A percentile compares a stretch with the other conserved stretches of the same genome.
These are phyloP conservation scores for Nephotettix cincticeps DNA, from an alignment of 1,140 invertebrate species.

Conservation along the genomic window DNA sequence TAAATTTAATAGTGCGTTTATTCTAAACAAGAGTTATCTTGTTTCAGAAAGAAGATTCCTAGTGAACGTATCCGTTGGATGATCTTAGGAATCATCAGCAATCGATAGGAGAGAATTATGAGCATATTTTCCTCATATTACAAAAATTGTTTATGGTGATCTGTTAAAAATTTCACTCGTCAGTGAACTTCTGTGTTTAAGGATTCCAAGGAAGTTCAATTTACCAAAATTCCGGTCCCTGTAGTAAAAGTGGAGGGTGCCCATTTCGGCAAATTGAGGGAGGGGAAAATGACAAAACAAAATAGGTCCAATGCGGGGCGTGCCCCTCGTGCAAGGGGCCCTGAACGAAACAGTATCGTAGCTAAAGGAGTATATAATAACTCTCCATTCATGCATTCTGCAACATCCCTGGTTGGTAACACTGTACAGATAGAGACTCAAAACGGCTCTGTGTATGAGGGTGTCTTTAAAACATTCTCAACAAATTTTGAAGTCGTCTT, in stretches of 20 bases:
- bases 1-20: too few relatives aligned
- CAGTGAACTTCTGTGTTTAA: background rate
- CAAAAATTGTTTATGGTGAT: too few relatives aligned
- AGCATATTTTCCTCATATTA: too few relatives aligned
- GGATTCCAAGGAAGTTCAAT: conserved; percentile 37
- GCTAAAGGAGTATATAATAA: conserved; percentile 86
- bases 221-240: conserved; percentile 58
- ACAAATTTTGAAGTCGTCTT: conserved; percentile 79
- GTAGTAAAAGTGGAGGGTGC: conserved; percentile 54
- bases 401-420: conserved; percentile 79
- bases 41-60: conserved; percentile 29
- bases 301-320: conserved; percentile 51
- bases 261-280: conserved; percentile 51
- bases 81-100: background rate
- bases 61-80: background rate
- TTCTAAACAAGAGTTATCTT: too few relatives aligned
- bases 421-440: conserved; percentile 75
- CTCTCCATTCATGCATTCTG: conserved; percentile 82
- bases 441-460: conserved; percentile 80
- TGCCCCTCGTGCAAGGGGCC: conserved; percentile 56
- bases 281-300: conserved; percentile 51
- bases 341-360: conserved; percentile 55
- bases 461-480: conserved; percentile 84
- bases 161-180: background rate
- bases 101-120: background rate